These are phyloP conservation scores for Brachionichthys hirsutus DNA, from an alignment of 2,113 vertebrate genomes.

Conservation along the genomic window DNA sequence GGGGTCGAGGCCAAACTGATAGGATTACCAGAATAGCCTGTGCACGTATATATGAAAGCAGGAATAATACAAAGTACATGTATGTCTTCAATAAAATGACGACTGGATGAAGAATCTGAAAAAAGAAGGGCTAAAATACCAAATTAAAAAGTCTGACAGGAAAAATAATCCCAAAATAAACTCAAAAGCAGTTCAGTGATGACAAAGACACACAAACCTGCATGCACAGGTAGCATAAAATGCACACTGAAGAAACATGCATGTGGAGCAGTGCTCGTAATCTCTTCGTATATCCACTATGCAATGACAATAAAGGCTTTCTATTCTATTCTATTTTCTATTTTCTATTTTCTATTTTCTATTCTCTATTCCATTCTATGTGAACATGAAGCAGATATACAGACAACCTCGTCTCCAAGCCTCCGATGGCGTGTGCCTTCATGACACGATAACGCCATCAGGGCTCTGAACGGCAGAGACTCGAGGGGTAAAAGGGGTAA, in stretches of 20 bases:
- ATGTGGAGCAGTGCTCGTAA: too few species aligned
- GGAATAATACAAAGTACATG: slow-evolving; percentile 63
- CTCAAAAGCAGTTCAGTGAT: slow-evolving; percentile 53
- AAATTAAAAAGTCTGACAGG: slow-evolving; percentile 52
- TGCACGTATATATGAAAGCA: slow-evolving; percentile 76
- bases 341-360: too few species aligned
- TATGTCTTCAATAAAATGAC: slow-evolving; percentile 66
- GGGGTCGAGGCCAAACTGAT: slow-evolving; percentile 65
- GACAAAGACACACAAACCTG: slow-evolving; percentile 30
- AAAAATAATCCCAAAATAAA: slow-evolving; percentile 64
- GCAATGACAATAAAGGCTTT: too few species aligned
- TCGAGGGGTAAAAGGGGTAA: slow-evolving; percentile 22
- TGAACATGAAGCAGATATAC: too few species aligned
- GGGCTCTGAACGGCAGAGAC: slow-evolving; percentile 15
- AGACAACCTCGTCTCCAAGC: too few species aligned
- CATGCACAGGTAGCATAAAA: slow-evolving; percentile 36
- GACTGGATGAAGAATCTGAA: slow-evolving; percentile 42
- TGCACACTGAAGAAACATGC: slow-evolving; percentile 13
- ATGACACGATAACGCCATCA: slow-evolving; percentile 45
- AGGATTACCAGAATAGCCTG: slow-evolving; percentile 82
- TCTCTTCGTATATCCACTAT: too few species aligned
- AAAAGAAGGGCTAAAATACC: slow-evolving; percentile 55
- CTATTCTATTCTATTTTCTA: too few species aligned
- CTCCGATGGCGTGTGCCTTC: too few species aligned
- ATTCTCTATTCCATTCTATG: too few species aligned